Evolutionary conservation across 2,113 vertebrate species (phyloP).

Genomic region (Lamprologus ornatipinnis): DNA sequence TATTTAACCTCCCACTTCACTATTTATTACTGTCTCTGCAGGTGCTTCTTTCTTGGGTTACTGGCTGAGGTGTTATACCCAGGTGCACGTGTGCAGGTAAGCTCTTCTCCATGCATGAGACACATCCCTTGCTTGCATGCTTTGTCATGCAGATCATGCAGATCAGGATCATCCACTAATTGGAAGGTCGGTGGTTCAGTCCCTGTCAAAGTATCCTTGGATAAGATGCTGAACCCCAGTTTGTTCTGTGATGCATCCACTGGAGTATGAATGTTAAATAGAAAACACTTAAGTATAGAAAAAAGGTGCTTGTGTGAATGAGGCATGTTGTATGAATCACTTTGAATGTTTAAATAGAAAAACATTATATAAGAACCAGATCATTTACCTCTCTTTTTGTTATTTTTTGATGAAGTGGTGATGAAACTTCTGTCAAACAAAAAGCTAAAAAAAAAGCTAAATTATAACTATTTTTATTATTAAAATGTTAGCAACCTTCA

Average conservation of each 20-base stretch:
- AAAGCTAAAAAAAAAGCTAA: background rate
- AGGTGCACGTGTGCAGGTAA: background rate
- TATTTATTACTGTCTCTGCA: background rate
- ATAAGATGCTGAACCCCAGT: background rate
- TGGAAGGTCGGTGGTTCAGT: background rate
- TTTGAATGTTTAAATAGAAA: background rate
- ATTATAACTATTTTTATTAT: background rate
- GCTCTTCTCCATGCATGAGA: background rate
- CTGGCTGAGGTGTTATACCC: background rate
- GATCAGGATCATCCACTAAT: background rate
- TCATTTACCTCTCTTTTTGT: background rate
- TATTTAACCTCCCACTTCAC: background rate
- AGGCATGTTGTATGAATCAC: background rate
- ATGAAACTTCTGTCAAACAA: background rate
- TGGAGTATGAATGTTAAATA: background rate
- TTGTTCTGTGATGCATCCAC: background rate
- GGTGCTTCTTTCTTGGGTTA: background rate
- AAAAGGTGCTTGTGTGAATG: background rate
- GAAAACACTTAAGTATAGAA: background rate
- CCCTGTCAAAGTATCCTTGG: background rate
- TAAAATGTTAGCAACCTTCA: background rate
- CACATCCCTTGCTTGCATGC: background rate
- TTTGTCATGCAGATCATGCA: background rate
- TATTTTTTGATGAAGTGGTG: background rate
- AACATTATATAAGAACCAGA: background rate